A percentile compares a stretch with the other conserved stretches of the same genome.
Conservation (phyloP, 2,113 vertebrate species). For the Phaethornis superciliosus region DNA sequence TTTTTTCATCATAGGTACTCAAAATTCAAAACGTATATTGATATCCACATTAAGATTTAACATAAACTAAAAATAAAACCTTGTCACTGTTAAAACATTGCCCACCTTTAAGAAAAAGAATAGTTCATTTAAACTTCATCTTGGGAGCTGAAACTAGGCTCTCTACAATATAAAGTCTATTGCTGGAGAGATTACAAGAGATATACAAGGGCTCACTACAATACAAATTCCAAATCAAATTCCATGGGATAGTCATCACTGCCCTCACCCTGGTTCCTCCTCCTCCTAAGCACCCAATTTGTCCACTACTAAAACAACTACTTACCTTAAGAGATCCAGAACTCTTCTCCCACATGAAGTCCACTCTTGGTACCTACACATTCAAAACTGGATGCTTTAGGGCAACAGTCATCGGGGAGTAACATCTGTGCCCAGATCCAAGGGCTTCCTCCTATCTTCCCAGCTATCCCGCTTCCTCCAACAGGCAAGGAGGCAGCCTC, state of each 20-base stretch:
- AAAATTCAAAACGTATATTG: background rate
- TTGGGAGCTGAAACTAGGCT: background rate
- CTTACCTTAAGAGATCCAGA: constrained; percentile 38
- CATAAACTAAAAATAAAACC: background rate
- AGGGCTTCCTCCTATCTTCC: background rate
- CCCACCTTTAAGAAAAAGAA: background rate
- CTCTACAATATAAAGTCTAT: background rate
- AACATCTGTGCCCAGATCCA: background rate
- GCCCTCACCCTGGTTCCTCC: background rate
- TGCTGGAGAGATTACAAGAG: background rate
- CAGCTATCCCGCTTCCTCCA: background rate
- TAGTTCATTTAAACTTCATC: background rate
- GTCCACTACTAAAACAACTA: background rate
- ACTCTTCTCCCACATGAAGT: background rate
- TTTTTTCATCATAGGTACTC: background rate
- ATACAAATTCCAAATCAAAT: background rate
- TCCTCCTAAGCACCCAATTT: background rate
- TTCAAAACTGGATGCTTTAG: background rate
- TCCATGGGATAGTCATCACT: background rate
- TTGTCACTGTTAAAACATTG: background rate
- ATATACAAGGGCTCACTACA: background rate
- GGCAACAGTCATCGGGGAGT: background rate
- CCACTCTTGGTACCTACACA: background rate
- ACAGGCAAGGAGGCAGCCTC: fast-evolving
- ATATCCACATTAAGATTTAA: background rate